Percentiles rank a stretch among this genome's conserved stretches.
These are phyloP conservation scores for Ctena decussata DNA, from an alignment of 2,888 invertebrate species.

Conservation along the genomic window DNA sequence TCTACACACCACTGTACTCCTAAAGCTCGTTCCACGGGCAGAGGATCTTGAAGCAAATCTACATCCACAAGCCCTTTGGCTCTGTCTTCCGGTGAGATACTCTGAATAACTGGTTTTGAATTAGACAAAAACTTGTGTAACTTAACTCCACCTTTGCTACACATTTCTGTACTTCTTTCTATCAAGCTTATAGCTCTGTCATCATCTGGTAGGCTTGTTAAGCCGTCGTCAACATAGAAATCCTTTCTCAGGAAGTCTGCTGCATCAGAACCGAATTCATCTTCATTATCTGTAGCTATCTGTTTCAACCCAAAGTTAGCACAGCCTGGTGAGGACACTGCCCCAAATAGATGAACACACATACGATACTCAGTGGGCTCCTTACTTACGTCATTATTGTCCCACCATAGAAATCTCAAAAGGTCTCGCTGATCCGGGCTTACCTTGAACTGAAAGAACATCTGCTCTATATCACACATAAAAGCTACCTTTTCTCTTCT, in stretches of 20 bases:
- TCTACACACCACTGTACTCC: conserved; percentile 46
- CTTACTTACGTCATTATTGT: conserved; percentile 16
- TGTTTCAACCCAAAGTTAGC: conserved; percentile 38
- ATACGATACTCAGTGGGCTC: conserved; percentile 13
- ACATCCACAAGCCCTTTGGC: conserved; percentile 27
- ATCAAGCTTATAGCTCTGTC: conserved; percentile 31
- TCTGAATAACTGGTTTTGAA: conserved; percentile 46
- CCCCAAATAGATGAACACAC: conserved; percentile 33
- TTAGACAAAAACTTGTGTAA: conserved; percentile 63
- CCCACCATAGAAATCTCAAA: conserved; percentile 48
- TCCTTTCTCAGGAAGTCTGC: conserved; percentile 31
- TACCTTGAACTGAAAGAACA: conserved; percentile 40
- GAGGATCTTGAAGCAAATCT: too few relatives aligned
- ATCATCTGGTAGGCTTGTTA: conserved; percentile 33
- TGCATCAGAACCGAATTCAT: conserved; percentile 17
- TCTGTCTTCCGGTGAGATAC: conserved; percentile 51
- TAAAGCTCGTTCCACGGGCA: conserved; percentile 46
- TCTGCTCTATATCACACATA: conserved; percentile 18
- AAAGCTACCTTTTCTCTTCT: too few relatives aligned
- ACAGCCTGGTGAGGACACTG: conserved; percentile 49
- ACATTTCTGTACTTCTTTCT: conserved; percentile 9
- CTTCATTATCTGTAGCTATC: conserved; percentile 4
- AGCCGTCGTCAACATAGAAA: conserved; percentile 62
- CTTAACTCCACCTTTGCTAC: conserved; percentile 45
- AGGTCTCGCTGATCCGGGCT: not conserved